Percentiles rank a stretch among this genome's conserved stretches.
phyloP scores from a whole-genome alignment of 2,113 vertebrate genomes.

The Cinclus cinclus region DNA sequence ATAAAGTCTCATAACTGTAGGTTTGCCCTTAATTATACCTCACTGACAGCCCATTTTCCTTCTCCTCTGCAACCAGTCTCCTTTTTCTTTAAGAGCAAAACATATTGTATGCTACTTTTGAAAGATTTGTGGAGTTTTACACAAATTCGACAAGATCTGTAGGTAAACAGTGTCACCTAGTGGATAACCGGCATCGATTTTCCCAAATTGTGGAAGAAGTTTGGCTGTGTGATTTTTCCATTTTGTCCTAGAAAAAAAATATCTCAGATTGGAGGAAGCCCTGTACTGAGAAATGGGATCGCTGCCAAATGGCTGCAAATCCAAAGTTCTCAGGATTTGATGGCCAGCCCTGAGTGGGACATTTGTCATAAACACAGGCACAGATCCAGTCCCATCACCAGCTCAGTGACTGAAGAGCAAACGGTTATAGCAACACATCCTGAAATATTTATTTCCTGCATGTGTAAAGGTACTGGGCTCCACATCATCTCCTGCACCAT shows the following conservation, averaged over 20 bases:
- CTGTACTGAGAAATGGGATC: background rate
- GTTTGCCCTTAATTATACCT: constrained; percentile 57
- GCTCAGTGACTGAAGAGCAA: background rate
- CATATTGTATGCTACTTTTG: background rate
- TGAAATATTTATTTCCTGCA: background rate
- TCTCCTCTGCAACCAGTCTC: constrained; percentile 11
- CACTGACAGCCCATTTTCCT: constrained; percentile 52
- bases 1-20: constrained; percentile 39
- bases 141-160: constrained; percentile 1
- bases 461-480: background rate
- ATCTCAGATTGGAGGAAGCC: background rate
- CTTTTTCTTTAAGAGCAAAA: constrained; percentile 54
- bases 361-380: background rate
- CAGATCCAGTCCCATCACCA: background rate
- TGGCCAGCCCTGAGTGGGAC: background rate
- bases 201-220: background rate
- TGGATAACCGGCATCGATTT: constrained; percentile 6
- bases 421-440: background rate
- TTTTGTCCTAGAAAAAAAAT: background rate
- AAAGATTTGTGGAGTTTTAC: background rate
- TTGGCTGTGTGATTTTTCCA: background rate
- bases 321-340: background rate
- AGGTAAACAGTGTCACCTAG: constrained; percentile 82
- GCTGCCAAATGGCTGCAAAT: background rate
- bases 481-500: background rate